Evolutionary conservation across 2,113 vertebrate species (phyloP), one percentile per base, ranked within the genome.

Genomic region (Scomber colias): DNA sequence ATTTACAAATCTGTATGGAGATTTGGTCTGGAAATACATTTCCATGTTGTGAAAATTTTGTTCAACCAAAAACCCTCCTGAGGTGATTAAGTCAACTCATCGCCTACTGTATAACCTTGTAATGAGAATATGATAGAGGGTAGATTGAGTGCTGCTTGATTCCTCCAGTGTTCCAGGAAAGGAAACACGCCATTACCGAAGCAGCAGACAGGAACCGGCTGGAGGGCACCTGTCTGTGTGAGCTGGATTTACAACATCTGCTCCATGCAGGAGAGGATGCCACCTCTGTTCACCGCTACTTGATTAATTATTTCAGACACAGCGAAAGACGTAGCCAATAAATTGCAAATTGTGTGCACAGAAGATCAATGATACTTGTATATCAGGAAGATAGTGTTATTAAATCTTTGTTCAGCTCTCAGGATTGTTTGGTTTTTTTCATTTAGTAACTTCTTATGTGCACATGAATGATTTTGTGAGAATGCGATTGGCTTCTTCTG

Each of bases 241-340:
- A 87, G 86, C 81, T 76, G 90, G 86, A 93, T 93, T 93, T 92
- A 93, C 90, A 92, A 88, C 94, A 93, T 90, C 90, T 92, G 90
- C 85, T 93, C 63, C 59, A 79, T 78, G 74, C 84, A 82, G 81
- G 77, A 87, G 71, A 87, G 78, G 65, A 92, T 77, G 87, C 87
- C 86, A 71, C 88, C 85, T 87, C 79, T 15, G 13, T 74, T 83
- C 69, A 50, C 73, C 68, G 71, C 55, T 19, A n/a, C 70, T 75
- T 90, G 75, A 92, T 93, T 92, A 81, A 93, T 90, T 84, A 88
- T 81, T 71, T 64, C 61, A 78, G 71, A 71, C 56, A 49, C 50
- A 55, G 65, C 21, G 54, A 82, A 70, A 35, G 66, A 89, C n/a
- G 10, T 79, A 45, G 64, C 45, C 55, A 82, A 90, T 65, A 69